A percentile compares a stretch with the other conserved stretches of the same genome.
phyloP scores from a whole-genome alignment of 2,888 invertebrate species.

The Meteorus cinctellus region DNA sequence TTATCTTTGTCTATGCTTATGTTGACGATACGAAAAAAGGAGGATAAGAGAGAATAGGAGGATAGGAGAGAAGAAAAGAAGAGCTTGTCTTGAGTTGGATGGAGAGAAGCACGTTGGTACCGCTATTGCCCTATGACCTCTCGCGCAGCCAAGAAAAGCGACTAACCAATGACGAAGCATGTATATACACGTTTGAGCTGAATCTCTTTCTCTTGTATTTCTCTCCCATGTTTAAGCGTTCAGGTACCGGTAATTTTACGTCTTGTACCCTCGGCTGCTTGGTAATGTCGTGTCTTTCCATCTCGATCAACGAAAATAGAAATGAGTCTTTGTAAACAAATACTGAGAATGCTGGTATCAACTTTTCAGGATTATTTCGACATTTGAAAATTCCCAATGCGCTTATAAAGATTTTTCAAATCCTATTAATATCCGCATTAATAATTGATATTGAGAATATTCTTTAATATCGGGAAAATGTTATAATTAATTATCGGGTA shows the following conservation, averaged over 20 bases:
- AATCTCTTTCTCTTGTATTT: constrained; percentile 36
- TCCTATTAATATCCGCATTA: too few relatives aligned
- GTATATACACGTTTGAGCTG: constrained; percentile 19
- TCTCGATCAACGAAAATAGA: constrained; percentile 65
- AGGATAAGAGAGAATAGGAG: background rate
- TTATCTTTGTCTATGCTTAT: background rate
- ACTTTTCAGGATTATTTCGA: too few relatives aligned
- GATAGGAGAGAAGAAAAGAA: constrained; percentile 36
- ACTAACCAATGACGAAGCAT: constrained; percentile 34
- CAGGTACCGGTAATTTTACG: constrained; percentile 67
- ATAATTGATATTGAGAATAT: too few relatives aligned
- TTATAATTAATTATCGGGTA: too few relatives aligned
- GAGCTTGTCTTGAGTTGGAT: constrained; percentile 36
- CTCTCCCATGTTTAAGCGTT: constrained; percentile 41
- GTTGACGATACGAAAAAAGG: background rate
- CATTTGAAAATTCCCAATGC: too few relatives aligned
- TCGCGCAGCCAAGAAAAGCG: constrained; percentile 51
- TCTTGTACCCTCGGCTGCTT: constrained; percentile 63
- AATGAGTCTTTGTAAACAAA: background rate
- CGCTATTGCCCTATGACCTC: constrained; percentile 73
- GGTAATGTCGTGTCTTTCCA: constrained; percentile 60
- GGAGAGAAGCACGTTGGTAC: constrained; percentile 66
- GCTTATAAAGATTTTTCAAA: too few relatives aligned
- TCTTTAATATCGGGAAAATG: too few relatives aligned
- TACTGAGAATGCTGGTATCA: background rate